Evolutionary conservation across 2,113 vertebrate genomes (phyloP).

Genomic region (Otocyon megalotis): DNA sequence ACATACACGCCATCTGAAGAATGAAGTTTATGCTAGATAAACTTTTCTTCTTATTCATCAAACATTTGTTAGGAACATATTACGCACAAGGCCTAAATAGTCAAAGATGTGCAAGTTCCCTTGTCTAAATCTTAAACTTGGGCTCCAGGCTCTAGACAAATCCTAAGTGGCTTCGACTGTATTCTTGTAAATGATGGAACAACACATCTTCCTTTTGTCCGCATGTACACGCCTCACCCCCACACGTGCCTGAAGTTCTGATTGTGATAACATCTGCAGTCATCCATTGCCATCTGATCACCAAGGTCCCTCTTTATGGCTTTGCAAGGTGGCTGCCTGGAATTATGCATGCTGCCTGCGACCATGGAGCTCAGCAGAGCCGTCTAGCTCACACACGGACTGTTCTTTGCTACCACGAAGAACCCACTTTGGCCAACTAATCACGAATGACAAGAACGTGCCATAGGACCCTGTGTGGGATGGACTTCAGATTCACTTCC

Average conservation of each 20-base stretch:
- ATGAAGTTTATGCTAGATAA: background rate
- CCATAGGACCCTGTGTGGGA: rapidly evolving
- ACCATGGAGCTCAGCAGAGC: background rate
- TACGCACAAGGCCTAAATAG: background rate
- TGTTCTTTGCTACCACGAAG: background rate
- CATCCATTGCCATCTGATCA: background rate
- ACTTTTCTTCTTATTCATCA: background rate
- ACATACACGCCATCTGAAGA: background rate
- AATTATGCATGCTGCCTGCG: background rate
- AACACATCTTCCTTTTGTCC: background rate
- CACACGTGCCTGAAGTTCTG: background rate
- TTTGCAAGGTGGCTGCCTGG: background rate
- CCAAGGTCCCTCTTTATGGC: background rate
- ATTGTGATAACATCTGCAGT: background rate
- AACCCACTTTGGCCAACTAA: background rate
- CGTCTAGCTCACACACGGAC: background rate
- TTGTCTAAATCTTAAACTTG: background rate
- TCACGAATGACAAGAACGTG: background rate
- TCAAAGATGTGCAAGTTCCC: background rate
- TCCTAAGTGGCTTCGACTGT: background rate
- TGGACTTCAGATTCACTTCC: background rate
- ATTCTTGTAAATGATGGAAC: background rate
- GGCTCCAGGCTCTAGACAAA: background rate
- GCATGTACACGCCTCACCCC: rapidly evolving
- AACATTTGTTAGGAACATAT: background rate